Base-by-base conservation (phyloP, 1,140 invertebrate genomes). In the Hermetia illucens region DNA sequence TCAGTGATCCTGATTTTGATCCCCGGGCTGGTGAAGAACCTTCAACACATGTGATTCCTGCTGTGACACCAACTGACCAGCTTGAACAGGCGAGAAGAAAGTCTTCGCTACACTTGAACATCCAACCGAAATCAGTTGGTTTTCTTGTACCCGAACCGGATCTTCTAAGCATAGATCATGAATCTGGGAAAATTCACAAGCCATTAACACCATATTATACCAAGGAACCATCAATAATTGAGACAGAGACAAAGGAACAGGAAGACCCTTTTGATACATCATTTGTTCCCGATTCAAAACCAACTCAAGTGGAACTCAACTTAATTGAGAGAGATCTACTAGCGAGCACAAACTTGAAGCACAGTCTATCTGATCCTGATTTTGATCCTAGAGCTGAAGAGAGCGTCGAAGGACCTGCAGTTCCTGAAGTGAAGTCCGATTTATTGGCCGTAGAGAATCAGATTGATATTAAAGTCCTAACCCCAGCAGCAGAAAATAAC, bases 241-340 rank as follows among this genome's bases (percentile, higher is more conserved):
- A 75, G 45, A n/a, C n/a, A n/a, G n/a, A n/a, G n/a, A n/a, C n/a
- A n/a, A 68, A 74, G 34, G 51, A 76, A 61, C 42, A 68, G 51
- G 57, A 70, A 35, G 83, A 88, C 63, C 83, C 84, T 1, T 88
- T 88, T 52, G 83, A 88, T 53, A 88, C 85, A 0, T 85, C 81
- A 3, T 78, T 79, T 47, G 79, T 81, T 10, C 64, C 65, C 15
- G 72, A 75, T 43, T 71, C 77, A 10, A 60, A 72, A 29, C 80
- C 79, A 3, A 75, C 77, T 5, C 77, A 77, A 59, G 74, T 77
- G 2, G 82, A 86, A 55, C 52, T 84, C 19, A 78, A 80, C 54
- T 52, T 82, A 17, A 64, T 83, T 4, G 79, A 82, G 44, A 75
- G 72, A 21, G 80, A 83, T 50, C 58, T 83, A 10, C 44, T 70